phyloP scores from a whole-genome alignment of 2,113 vertebrate genomes.

The Ellobius talpinus region DNA sequence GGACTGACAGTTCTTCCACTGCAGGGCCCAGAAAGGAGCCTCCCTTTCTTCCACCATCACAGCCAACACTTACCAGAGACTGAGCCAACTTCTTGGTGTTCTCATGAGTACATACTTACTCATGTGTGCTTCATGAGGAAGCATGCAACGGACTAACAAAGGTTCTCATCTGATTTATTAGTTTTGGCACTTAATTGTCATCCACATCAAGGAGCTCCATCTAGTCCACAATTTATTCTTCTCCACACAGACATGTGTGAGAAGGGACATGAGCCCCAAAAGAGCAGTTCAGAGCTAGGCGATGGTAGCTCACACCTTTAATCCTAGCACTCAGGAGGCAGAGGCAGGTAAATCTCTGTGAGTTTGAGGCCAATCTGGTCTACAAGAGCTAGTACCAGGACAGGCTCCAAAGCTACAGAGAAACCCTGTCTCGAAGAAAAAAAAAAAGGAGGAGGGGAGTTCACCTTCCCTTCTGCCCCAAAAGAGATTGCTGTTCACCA shows the following conservation, averaged over 20 bases:
- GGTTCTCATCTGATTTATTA: conserved; percentile 57
- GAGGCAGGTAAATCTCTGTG: too few species aligned
- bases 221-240: conserved; percentile 26
- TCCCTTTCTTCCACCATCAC: conserved; percentile 25
- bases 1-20: background rate
- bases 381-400: too few species aligned
- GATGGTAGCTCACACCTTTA: too few species aligned
- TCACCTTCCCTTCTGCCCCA: background rate
- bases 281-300: background rate
- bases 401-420: too few species aligned
- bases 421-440: too few species aligned
- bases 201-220: conserved; percentile 39
- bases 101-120: conserved; percentile 16
- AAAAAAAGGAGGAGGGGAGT: background rate
- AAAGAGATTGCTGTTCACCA: conserved; percentile 13
- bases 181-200: conserved; percentile 46
- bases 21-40: background rate
- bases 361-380: too few species aligned
- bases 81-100: conserved; percentile 4
- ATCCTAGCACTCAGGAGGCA: too few species aligned
- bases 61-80: background rate
- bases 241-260: background rate
- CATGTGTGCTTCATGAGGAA: background rate
- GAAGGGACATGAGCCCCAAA: background rate
- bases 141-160: conserved; percentile 45